Evolutionary conservation across 2,113 vertebrate species (phyloP).

Genomic region (Marmota monax): DNA sequence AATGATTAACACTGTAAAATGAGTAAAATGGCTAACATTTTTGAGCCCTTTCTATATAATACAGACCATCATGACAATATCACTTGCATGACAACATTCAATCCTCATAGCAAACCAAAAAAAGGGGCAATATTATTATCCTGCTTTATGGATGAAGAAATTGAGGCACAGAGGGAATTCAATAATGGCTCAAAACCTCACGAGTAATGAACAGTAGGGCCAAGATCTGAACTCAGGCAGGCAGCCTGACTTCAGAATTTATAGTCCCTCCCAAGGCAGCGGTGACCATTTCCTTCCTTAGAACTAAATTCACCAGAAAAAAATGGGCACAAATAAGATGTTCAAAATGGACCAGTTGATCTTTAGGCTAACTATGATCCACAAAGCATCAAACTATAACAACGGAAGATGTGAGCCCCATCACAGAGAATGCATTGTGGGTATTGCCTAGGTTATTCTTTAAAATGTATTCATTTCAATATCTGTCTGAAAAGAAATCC

Average conservation of each 20-base stretch:
- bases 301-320: conserved; percentile 5
- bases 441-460: neutral
- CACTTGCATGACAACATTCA: neutral
- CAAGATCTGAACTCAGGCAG: neutral
- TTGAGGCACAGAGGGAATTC: neutral
- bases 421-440: neutral
- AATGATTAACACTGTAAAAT: neutral
- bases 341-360: neutral
- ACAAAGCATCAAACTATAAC: neutral
- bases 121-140: neutral
- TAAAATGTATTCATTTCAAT: neutral
- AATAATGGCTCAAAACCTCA: neutral
- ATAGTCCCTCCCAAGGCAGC: neutral
- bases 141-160: conserved; percentile 42
- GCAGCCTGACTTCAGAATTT: neutral
- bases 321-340: neutral
- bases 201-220: neutral
- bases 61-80: neutral
- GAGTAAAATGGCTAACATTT: neutral
- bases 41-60: neutral
- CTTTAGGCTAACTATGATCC: neutral
- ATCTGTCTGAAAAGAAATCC: neutral
- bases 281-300: neutral
- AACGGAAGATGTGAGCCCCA: neutral
- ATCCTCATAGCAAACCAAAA: neutral